Conservation (phyloP, 2,113 vertebrate species). For the Oncorhynchus tshawytscha region DNA sequence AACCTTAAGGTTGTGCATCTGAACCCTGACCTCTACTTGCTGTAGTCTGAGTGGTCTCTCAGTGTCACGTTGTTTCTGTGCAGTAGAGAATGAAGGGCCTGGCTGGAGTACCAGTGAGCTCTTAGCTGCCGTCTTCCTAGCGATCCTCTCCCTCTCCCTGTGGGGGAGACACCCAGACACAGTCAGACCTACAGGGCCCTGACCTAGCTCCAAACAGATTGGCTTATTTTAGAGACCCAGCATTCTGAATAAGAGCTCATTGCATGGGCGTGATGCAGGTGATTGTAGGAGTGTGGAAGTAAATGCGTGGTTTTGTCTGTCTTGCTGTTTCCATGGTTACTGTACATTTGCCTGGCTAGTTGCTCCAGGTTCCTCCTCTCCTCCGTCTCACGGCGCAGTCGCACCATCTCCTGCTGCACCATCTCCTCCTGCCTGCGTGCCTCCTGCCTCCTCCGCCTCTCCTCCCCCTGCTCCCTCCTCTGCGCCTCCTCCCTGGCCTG, state of each 20-base stretch:
- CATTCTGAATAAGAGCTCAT: not conserved
- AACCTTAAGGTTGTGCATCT: conserved; percentile 70
- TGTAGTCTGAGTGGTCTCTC: conserved; percentile 54
- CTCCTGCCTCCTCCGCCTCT: conserved; percentile 73
- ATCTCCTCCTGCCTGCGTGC: conserved; percentile 78
- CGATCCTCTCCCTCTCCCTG: conserved; percentile 47
- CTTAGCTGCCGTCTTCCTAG: too few relatives aligned
- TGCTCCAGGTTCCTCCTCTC: conserved; percentile 72
- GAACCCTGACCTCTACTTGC: conserved; percentile 50
- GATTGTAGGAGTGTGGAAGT: too few relatives aligned
- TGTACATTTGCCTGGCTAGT: conserved; percentile 63
- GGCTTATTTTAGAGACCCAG: not conserved
- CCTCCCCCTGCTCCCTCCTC: conserved; percentile 70
- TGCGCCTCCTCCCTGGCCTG: conserved; percentile 72
- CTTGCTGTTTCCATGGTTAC: too few relatives aligned
- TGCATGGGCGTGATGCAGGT: too few relatives aligned
- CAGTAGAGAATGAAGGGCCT: conserved; percentile 24
- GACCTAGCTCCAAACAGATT: not conserved
- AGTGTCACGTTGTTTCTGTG: conserved; percentile 60
- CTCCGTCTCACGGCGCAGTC: conserved; percentile 81
- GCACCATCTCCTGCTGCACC: conserved; percentile 85
- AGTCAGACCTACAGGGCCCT: conserved; percentile 2
- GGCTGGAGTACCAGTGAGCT: conserved; percentile 21
- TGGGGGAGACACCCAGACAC: conserved; percentile 45
- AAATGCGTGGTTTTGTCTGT: too few relatives aligned